Conservation (phyloP, 2,113 vertebrate species). For the Ursus arctos region DNA sequence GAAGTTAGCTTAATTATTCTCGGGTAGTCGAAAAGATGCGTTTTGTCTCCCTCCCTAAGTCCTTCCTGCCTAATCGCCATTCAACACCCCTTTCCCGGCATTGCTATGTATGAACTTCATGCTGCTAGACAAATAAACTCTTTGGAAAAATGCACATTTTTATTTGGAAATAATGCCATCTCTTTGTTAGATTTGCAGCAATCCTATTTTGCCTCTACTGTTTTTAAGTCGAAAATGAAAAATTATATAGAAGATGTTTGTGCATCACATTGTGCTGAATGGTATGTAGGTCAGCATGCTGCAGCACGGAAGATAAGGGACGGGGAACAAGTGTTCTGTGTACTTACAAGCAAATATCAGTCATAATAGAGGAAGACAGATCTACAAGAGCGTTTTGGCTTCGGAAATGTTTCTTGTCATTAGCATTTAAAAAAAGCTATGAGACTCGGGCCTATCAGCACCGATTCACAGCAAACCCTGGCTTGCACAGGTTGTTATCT, state of each 20-base stretch:
- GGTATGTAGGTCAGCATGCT: conserved; percentile 99
- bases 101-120: conserved; percentile 96
- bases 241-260: conserved; percentile 98
- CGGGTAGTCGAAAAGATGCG: conserved; percentile 84
- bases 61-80: conserved; percentile 91
- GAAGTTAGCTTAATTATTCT: conserved; percentile 91
- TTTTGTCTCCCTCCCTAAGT: conserved; percentile 88
- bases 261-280: conserved; percentile 99
- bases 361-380: conserved; percentile 99
- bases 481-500: conserved; percentile 99
- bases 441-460: conserved; percentile 99
- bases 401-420: conserved; percentile 99
- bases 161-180: conserved; percentile 98
- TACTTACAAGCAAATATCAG: conserved; percentile 99
- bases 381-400: conserved; percentile 99
- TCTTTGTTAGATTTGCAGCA: conserved; percentile 98
- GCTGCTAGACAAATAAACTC: conserved; percentile 95
- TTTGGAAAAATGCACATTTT: conserved; percentile 95
- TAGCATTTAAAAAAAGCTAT: conserved; percentile 99
- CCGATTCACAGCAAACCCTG: conserved; percentile 98
- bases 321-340: conserved; percentile 99
- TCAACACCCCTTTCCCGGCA: conserved; percentile 92
- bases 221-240: conserved; percentile 99
- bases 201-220: conserved; percentile 98
- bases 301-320: conserved; percentile 99